These are phyloP conservation scores for Thymelicus lineola DNA, from an alignment of 2,888 invertebrate genomes.

Conservation along the genomic window DNA sequence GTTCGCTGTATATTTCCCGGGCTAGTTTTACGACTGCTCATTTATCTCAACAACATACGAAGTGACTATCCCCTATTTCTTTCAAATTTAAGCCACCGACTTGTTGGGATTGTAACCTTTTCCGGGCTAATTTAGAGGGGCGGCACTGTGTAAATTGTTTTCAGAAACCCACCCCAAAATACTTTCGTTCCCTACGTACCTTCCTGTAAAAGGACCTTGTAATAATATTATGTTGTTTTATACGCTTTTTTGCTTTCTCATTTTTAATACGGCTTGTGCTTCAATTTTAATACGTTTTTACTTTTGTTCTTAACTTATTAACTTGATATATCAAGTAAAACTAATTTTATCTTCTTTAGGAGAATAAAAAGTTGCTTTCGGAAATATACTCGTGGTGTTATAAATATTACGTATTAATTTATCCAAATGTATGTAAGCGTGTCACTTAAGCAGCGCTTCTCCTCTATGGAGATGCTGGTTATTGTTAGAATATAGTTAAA, in stretches of 20 bases:
- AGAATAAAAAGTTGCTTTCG: no score
- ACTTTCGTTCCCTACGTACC: background rate
- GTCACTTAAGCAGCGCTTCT: no score
- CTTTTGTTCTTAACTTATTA: no score
- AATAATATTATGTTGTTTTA: conserved; percentile 18
- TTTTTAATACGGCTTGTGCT: background rate
- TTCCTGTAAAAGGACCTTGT: background rate
- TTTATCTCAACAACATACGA: conserved; percentile 57
- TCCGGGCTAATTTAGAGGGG: conserved; percentile 42
- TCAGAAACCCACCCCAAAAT: conserved; percentile 26
- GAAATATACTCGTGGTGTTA: no score
- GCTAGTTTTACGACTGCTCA: conserved; percentile 53
- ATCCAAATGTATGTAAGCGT: no score
- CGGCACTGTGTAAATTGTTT: conserved; percentile 36
- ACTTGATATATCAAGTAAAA: no score
- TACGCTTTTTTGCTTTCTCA: background rate
- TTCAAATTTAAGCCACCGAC: conserved; percentile 32
- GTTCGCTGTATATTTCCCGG: conserved; percentile 40
- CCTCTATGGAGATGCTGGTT: no score
- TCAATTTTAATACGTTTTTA: background rate
- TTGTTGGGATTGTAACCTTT: conserved; percentile 37
- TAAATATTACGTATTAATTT: no score
- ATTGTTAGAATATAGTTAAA: no score
- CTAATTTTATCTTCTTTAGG: no score
- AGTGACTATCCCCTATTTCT: conserved; percentile 38